These are phyloP conservation scores for Gastrophryne carolinensis DNA, from an alignment of 2,797 vertebrate species.

Conservation along the genomic window DNA sequence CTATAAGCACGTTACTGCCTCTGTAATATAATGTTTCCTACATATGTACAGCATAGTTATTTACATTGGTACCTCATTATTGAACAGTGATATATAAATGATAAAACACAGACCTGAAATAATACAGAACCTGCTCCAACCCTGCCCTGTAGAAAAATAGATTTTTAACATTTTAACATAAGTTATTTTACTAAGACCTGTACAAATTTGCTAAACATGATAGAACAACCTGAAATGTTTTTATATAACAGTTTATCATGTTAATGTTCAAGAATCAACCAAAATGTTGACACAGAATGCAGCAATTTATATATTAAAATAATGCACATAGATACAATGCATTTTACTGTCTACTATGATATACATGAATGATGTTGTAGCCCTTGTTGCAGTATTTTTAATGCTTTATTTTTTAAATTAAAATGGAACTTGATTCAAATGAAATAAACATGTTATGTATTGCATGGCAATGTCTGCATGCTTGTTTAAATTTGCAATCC, in stretches of 20 bases:
- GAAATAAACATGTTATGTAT: no score
- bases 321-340: slow-evolving; percentile 13
- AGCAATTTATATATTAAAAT: slow-evolving; percentile 39
- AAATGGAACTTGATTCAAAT: no score
- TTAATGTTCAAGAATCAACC: slow-evolving; percentile 29
- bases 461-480: no score
- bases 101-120: background rate
- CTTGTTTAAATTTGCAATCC: no score
- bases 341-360: background rate
- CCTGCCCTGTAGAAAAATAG: background rate
- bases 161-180: slow-evolving; percentile 12
- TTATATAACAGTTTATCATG: background rate
- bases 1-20: background rate
- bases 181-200: slow-evolving; percentile 27
- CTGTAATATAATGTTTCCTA: background rate
- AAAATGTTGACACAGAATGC: slow-evolving; percentile 41
- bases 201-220: background rate
- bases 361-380: background rate
- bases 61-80: background rate
- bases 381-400: no score
- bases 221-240: background rate
- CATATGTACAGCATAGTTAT: slow-evolving; percentile 16
- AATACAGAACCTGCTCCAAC: background rate
- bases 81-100: slow-evolving; percentile 39
- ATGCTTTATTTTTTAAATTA: no score